Conservation (phyloP, 2,888 invertebrate species). For the Eugnorisma glareosa region DNA sequence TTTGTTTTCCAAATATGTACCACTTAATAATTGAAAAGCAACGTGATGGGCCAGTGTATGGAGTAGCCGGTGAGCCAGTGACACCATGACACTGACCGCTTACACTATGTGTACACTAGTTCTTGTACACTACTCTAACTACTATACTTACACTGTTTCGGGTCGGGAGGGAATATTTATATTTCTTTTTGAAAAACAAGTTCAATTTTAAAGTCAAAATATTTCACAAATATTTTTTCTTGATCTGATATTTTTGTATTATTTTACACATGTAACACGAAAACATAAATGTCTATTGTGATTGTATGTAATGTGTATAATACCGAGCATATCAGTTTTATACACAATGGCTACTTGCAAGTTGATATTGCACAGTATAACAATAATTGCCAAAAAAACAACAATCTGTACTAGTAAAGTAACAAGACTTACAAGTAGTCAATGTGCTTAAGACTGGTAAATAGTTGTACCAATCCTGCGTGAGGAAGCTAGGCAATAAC, state of each 20-base stretch:
- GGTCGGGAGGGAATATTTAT: background rate
- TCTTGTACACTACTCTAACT: slow-evolving; percentile 50
- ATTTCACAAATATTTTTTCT: background rate
- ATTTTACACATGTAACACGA: slow-evolving; percentile 13
- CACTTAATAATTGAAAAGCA: background rate
- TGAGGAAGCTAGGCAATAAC: background rate
- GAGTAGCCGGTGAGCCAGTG: slow-evolving; percentile 18
- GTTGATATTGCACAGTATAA: background rate
- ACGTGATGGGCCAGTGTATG: slow-evolving; percentile 17
- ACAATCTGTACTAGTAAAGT: no score
- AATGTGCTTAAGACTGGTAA: background rate
- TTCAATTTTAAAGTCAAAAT: background rate
- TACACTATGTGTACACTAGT: slow-evolving; percentile 46
- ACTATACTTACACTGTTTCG: slow-evolving; percentile 7
- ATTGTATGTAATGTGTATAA: background rate
- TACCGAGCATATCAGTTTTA: background rate
- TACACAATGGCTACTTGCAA: background rate
- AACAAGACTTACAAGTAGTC: background rate
- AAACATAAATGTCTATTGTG: slow-evolving; percentile 35
- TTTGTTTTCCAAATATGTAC: background rate
- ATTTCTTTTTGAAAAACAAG: background rate
- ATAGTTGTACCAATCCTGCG: no score
- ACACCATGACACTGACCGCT: slow-evolving; percentile 44
- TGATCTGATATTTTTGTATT: background rate
- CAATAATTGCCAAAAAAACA: background rate